phyloP scores from a whole-genome alignment of 2,888 invertebrate species.

The Amphipyra tragopoginis region DNA sequence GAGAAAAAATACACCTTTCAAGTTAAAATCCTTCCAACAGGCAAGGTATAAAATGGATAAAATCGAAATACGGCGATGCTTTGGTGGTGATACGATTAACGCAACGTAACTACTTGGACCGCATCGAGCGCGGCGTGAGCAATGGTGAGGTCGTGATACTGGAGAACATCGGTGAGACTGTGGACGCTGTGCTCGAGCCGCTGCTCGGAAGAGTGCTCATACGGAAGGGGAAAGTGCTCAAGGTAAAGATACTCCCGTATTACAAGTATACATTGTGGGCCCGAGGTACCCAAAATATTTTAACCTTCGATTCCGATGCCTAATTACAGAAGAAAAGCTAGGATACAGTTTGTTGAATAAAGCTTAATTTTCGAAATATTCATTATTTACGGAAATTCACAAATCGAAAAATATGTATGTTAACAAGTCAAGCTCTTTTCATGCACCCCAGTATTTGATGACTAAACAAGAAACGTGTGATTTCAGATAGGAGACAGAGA shows the following conservation, averaged over 20 bases:
- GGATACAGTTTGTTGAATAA: no score
- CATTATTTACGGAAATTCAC: no score
- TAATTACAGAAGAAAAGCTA: no score
- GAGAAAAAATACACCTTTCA: not conserved
- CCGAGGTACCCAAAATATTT: no score
- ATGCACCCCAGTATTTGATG: not conserved
- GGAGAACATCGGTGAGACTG: slow-evolving; percentile 96
- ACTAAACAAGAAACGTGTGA: slow-evolving; percentile 49
- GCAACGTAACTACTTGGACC: slow-evolving; percentile 95
- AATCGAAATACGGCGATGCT: slow-evolving; percentile 93
- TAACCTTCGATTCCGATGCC: no score
- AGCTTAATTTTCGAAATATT: no score
- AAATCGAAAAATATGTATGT: no score
- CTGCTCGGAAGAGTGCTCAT: slow-evolving; percentile 96
- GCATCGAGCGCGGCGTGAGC: slow-evolving; percentile 93
- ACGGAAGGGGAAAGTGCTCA: slow-evolving; percentile 94
- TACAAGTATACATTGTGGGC: no score
- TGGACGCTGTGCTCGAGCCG: slow-evolving; percentile 97
- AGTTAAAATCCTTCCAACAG: slow-evolving; percentile 64
- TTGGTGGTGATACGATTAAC: slow-evolving; percentile 94
- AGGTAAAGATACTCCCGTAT: slow-evolving; percentile 67
- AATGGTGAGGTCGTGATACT: slow-evolving; percentile 94
- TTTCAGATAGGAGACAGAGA: slow-evolving; percentile 97
- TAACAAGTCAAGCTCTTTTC: no score
- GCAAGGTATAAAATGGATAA: slow-evolving; percentile 98